Evolutionary conservation across 2,113 vertebrate species (phyloP), one percentile per base, ranked within the genome.

Genomic region (Paracanthobrama guichenoti): DNA sequence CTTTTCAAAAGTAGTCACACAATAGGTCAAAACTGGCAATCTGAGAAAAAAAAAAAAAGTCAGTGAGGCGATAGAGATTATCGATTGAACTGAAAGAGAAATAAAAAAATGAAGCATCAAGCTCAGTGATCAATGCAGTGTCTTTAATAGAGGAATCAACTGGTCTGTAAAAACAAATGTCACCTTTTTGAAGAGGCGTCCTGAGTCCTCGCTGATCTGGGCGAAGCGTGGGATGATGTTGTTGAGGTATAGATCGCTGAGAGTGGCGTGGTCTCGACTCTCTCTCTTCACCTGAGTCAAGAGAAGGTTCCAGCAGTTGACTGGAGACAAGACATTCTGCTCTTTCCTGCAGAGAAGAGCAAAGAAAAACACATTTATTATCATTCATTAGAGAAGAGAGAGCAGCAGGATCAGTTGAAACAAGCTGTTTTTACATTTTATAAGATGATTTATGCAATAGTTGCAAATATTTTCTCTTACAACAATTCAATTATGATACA

Each of bases 231-330:
- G 97, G 88, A 99, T 99, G 93, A 99, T 97, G 92, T 99, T 99
- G 93, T 98, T 99, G 95, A 99, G 95, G 95, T 99, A 99, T 93
- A 99, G 98, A 91, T 99, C 98, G 35, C 97, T 98, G 82, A 99
- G 93, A 0, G 98, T 99, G 88, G 97, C 97, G 6, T 98, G 98
- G 89, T 99, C 96, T 44, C 98, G 94, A 94, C 98, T 99, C 92
- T 99, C 98, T 86, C 97, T 93, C 92, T 99, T 98, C 92, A 98
- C 97, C 87, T 99, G 98, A 16, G 96, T 96, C 87, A 99, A 94
- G 90, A 99, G 91, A 87, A 99, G 95, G 88, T 99, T 99, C 98
- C 98, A 99, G 93, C 97, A 99, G 88, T 97, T 99, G 86, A 99
- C 95, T 0, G 98, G 98, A 0, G 98, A 99, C 4, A 98, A 91